Conservation (phyloP, 2,888 invertebrate genomes). For the Euplagia quadripunctaria region DNA sequence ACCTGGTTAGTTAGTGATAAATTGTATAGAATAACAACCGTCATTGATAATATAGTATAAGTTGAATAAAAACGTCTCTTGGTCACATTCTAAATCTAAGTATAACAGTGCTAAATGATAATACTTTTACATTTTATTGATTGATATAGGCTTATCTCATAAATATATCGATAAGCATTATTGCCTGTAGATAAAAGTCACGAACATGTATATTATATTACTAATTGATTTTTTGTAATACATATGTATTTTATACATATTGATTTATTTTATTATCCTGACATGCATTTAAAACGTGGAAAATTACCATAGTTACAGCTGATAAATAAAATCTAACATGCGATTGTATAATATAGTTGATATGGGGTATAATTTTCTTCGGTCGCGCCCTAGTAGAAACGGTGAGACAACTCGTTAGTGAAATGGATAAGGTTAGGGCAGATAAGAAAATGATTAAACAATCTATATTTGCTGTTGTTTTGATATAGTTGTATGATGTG, state of each 20-base stretch:
- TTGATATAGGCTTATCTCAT: conserved; percentile 5
- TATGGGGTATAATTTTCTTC: background rate
- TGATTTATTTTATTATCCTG: background rate
- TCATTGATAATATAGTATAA: too few species aligned
- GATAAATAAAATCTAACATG: background rate
- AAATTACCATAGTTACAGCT: background rate
- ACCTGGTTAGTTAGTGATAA: background rate
- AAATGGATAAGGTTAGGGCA: background rate
- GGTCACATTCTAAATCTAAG: conserved; percentile 11
- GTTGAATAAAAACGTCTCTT: background rate
- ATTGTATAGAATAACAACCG: background rate
- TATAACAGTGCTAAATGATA: conserved; percentile 6
- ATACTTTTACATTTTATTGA: conserved; percentile 8
- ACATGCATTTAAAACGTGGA: background rate
- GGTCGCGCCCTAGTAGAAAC: background rate
- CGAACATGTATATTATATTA: conserved; percentile 3
- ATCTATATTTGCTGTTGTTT: background rate
- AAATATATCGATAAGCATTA: conserved; percentile 10
- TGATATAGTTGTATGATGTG: background rate
- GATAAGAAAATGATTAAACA: background rate
- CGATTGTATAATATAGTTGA: background rate
- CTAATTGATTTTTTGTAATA: conserved; percentile 14
- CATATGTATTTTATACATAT: too few species aligned
- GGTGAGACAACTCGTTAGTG: background rate
- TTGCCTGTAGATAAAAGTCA: background rate